Base-by-base conservation (phyloP, 30 jellyfish, hydroid and myxozoan genomes). In the Turritopsis dohrnii region DNA sequence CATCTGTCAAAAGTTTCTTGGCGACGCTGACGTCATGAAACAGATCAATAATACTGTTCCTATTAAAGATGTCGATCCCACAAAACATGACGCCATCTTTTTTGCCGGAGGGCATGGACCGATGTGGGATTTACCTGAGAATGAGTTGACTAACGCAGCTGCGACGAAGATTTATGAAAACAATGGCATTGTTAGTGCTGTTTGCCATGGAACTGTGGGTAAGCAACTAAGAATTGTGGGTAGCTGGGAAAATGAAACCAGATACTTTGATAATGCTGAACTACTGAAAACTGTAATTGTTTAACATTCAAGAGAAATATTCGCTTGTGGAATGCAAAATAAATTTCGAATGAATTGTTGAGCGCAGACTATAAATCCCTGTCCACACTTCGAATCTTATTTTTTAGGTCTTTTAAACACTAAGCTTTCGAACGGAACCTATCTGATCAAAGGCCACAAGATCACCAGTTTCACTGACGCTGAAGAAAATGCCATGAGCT, bases 21-120 rank as follows among this genome's bases (percentile, higher is more conserved):
- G 29, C 19, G 94, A 86, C 16, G 52, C 54, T 18, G 90, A 79
- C 23, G 90, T 83, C 1, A 72, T 29, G 41, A 65, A 65, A 0
- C 77, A 26, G 28, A 28, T 86, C 18, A 69, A 86, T 9, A 79
- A 81, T 22, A 86, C 94, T 0, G 66, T 29, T 19, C 52, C 81
- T 22, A 31, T 54, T 16, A 52, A 27, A 25, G 83, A 86, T 29
- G 82, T 86, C 20, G 90, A 86, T 52, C 24, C 92, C 8, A 25
- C 29, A 13, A 30, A 79, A 28, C 79, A 29, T 65, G 60, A 80
- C 23, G 79, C 54, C 54, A 54, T 86, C 65, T 80, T 86, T 60
- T 86, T 25, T 71, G 87, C 91, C 24, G 94, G 94, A 17, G 94
- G 94, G 0, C 94, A 86, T 71, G 94, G 92, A 22, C 94, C 94